Evolutionary conservation across 2,888 invertebrate genomes (phyloP).

Genomic region (Brachylomia viminalis): DNA sequence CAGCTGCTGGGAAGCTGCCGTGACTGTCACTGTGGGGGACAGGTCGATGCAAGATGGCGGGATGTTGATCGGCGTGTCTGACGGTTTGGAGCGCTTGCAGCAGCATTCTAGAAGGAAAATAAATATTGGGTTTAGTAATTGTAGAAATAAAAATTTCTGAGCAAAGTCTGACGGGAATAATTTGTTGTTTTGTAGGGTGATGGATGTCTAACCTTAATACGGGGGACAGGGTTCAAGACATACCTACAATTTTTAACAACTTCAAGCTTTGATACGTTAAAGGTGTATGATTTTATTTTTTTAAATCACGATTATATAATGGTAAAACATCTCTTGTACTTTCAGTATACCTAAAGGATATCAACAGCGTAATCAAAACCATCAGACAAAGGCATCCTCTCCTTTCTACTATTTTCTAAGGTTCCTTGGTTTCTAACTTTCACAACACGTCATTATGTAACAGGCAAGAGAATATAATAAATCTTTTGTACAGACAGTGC

Average conservation of each 20-base stretch:
- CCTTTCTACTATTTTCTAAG: no score
- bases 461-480: neutral
- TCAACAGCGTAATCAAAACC: no score
- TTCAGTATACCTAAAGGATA: no score
- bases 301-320: no score
- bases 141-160: neutral
- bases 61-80: constrained; percentile 84
- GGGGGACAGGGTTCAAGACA: neutral
- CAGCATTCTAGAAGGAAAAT: constrained; percentile 86
- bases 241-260: neutral
- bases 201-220: no score
- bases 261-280: no score
- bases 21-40: constrained; percentile 85
- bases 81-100: constrained; percentile 87
- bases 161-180: neutral
- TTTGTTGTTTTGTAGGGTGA: no score
- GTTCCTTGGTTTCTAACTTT: no score
- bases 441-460: no score
- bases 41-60: constrained; percentile 88
- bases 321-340: no score
- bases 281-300: no score
- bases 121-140: neutral
- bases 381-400: no score
- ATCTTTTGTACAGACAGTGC: neutral
- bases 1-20: constrained; percentile 83